Base-by-base conservation (phyloP, 2,888 invertebrate genomes). In the Phalera bucephala region DNA sequence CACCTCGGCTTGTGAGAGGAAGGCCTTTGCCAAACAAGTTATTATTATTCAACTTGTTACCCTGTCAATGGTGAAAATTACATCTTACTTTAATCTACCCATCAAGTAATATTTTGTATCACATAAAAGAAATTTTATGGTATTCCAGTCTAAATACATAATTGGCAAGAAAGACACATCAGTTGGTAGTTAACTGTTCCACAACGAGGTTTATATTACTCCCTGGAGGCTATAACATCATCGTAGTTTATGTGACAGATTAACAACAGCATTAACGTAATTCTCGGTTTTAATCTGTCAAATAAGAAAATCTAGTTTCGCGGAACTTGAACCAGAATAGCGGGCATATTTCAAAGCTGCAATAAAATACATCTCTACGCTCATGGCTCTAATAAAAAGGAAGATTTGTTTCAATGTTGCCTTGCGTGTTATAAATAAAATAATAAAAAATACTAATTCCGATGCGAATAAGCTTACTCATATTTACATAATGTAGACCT, bases 281-380 rank as follows among this genome's bases (percentile, higher is more conserved):
- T 25, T 25, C 34, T 30, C 19, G 11, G 42, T 33, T 45, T 35
- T 52, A 49, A 40, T 52, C 41, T 40, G 47, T 34, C 36, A 47
- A 56, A 32, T 39, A 52, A 42, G 34, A 48, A 53, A 51, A 50
- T 51, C 49, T 47, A 49, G 58, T 51, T 54, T 44, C 45, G 38
- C 20, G 45, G 48, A 57, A 59, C 45, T 52, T 48, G 47, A 48
- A 54, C 52, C 31, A 29, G 46, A 59, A 57, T 45, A 41, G 41
- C 46, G 42, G 44, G 38, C 45, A 55, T 62, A 57, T 61, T 62
- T 61, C 54, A 62, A 52, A 46, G 50, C 31, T 39, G 43, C 49
- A 57, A 59, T 61, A 62, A 61, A 57, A 57, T 59, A 59, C 51
- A 62, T 62, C 59, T 59, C 43, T 45, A 46, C 45, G 48, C 55